Percentiles rank a stretch among this genome's conserved stretches.
These are phyloP conservation scores for Anguilla rostrata DNA, from an alignment of 2,113 vertebrate genomes.

Conservation along the genomic window DNA sequence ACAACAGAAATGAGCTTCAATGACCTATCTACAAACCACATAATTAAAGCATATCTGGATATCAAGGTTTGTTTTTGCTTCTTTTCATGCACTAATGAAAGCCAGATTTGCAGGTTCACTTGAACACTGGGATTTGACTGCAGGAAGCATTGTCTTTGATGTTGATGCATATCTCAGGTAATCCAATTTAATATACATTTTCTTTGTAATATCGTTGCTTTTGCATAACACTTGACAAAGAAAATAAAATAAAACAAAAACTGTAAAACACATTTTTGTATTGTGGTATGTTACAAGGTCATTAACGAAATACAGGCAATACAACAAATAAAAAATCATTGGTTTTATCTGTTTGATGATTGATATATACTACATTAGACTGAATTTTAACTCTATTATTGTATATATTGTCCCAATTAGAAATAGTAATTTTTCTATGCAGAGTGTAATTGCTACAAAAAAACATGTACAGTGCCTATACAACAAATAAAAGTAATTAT, in stretches of 20 bases:
- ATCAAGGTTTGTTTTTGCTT: neutral
- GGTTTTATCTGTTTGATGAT: neutral
- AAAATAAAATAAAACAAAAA: neutral
- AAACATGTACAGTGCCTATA: no score
- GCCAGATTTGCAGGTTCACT: neutral
- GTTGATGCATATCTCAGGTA: neutral
- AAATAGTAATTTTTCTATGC: no score
- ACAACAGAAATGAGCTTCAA: neutral
- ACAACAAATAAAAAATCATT: neutral
- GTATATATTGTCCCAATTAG: no score
- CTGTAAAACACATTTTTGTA: neutral
- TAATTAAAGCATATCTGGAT: neutral
- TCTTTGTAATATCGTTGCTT: neutral
- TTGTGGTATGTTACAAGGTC: neutral
- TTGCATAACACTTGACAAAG: neutral
- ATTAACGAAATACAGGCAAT: neutral
- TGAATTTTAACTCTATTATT: no score
- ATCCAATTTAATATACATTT: conserved; percentile 1
- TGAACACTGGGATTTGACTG: neutral
- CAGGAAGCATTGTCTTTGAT: neutral
- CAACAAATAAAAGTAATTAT: no score
- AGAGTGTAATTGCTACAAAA: no score
- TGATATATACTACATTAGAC: neutral
- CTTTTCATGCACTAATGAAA: neutral
- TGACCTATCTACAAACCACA: neutral